Evolutionary conservation across 1,140 invertebrate species (phyloP), one percentile per base, ranked within the genome.

Genomic region (Brachionus rotundiformis): DNA sequence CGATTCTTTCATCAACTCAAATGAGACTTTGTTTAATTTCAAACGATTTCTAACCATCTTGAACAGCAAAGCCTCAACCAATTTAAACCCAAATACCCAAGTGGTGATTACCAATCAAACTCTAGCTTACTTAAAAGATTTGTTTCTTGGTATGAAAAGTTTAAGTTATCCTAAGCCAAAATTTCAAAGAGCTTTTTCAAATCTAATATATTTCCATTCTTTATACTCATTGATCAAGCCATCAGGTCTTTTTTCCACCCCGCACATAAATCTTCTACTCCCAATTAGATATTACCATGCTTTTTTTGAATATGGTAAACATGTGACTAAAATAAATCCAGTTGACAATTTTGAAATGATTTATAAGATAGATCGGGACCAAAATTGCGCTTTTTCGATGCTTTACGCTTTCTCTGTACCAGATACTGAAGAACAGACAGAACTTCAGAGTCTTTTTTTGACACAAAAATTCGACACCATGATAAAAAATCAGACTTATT

Each of bases 11-110:
- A 11, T 79, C 5, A 59, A 79, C 11, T 33, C 23, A 27, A 33
- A 47, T 47, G 39, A 77, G 39, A 59, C n/a, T 47, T 77, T 77
- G 19, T 77, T 77, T 44, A 10, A 77, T 77, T 77, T 77, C 3
- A 31, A 77, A 11, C 5, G 11, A 0, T 77, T 33, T 33, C n/a
- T 33, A n/a, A 29, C 13, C 1, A 3, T 23, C 31, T 23, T 79
- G 33, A 79, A 79, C 29, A 39, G 36, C n/a, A 63, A 39, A 13
- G 10, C 76, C 4, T 31, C 16, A 8, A 23, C 23, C 19, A 23
- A 79, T 39, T 11, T 79, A 8, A 16, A 54, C 36, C 23, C 11
- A 8, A 23, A 36, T 59, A 36, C 47, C n/a, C 19, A 79, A 16
- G 47, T 79, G 49, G 44, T 63, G 0, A 31, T 79, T 25, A 31